These are phyloP conservation scores for Gastrophysa polygoni DNA, from an alignment of 2,888 invertebrate genomes.

Conservation along the genomic window DNA sequence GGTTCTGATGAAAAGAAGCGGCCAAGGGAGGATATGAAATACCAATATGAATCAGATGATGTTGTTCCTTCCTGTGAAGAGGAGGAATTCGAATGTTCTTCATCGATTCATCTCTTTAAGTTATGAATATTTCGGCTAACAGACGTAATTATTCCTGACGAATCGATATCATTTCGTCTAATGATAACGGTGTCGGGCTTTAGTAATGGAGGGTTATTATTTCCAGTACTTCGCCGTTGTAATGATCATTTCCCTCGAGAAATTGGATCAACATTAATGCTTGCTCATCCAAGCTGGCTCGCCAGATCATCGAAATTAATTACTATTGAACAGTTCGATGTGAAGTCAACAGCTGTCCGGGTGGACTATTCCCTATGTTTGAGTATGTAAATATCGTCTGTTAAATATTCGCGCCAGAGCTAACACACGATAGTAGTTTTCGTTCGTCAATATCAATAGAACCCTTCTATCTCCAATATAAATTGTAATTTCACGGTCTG, in stretches of 20 bases:
- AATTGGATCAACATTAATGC: conserved; percentile 50
- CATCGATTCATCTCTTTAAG: too few species aligned
- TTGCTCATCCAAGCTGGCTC: conserved; percentile 45
- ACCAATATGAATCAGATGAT: too few species aligned
- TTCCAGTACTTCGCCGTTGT: conserved; percentile 32
- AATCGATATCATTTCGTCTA: too few species aligned
- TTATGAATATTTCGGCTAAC: too few species aligned
- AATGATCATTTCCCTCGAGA: conserved; percentile 12
- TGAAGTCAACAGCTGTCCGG: conserved; percentile 45
- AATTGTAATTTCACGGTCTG: conserved; percentile 19
- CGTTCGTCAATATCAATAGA: conserved; percentile 30
- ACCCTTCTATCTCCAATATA: conserved; percentile 24
- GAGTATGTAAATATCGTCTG: conserved; percentile 34
- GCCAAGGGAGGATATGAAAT: too few species aligned
- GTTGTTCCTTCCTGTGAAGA: too few species aligned
- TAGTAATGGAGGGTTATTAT: conserved; percentile 41
- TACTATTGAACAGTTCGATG: conserved; percentile 50
- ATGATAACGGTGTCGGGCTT: neutral
- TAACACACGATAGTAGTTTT: conserved; percentile 27
- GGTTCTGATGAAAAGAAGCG: too few species aligned
- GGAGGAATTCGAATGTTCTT: too few species aligned
- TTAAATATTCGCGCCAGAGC: conserved; percentile 25
- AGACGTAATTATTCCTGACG: too few species aligned
- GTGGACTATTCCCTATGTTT: conserved; percentile 33
- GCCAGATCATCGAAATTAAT: conserved; percentile 50